Base-by-base conservation (phyloP, 1,140 invertebrate genomes). In the Cydia fagiglandana region DNA sequence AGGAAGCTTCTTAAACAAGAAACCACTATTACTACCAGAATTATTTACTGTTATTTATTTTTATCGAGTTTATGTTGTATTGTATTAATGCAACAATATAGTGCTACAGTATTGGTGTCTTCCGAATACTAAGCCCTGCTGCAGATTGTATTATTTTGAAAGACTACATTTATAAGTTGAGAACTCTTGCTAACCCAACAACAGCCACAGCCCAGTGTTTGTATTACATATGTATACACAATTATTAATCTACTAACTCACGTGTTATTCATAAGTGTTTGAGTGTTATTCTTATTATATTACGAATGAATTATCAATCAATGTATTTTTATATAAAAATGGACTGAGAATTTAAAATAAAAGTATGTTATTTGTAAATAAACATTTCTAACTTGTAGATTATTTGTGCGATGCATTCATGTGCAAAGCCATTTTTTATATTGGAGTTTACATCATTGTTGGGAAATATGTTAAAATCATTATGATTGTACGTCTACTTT, bases 291-390 rank as follows among this genome's bases (percentile, higher is more conserved):
- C 56, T 61, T 61, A 53, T n/a, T 53, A 20, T 61, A 61, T 61
- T 61, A 61, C 56, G 56, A 61, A 70, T 70, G 17, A 70, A 70
- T 70, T 70, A 70, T 70, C 34, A 17, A 70, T 38, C 66, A 17
- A 41, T 70, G 34, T 70, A 70, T 70, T 70, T 70, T 70, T 70
- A 38, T 68, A 70, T 45, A 73, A 53, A 79, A 78, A 78, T 68
- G 75, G 73, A 79, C 75, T 79, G 76, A 78, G 53, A 79, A 75
- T 75, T 34, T 64, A 70, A 75, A 68, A 75, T 74, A 24, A 75
- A 70, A 41, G 17, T 80, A 78, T 73, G 76, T 74, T 73, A 68
- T 76, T 77, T 83, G 79, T 80, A 81, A 79, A 83, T 81, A 80
- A 78, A 81, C 75, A 77, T 66, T 77, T 75, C 75, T 81, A 73